phyloP scores from a whole-genome alignment of 2,888 invertebrate species.

The Drosophila atroscutellata region DNA sequence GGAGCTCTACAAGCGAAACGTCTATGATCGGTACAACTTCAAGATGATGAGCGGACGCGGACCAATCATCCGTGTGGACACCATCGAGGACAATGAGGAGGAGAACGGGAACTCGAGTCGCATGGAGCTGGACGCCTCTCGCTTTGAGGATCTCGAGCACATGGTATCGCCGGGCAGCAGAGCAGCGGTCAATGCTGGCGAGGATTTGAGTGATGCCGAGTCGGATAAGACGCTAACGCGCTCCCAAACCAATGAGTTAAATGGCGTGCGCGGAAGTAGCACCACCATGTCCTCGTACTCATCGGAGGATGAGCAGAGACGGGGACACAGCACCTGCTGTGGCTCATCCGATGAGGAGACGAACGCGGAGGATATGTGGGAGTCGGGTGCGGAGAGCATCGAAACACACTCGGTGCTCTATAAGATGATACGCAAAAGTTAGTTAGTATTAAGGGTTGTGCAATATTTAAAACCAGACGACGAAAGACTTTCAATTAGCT shows the following conservation, averaged over 20 bases:
- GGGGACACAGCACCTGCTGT: conserved; percentile 87
- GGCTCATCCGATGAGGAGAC: conserved; percentile 88
- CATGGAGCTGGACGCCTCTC: conserved; percentile 65
- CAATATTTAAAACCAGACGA: conserved; percentile 56
- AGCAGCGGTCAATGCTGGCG: conserved; percentile 33
- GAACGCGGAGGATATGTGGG: conserved; percentile 92
- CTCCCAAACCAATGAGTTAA: conserved; percentile 62
- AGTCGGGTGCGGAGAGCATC: conserved; percentile 94
- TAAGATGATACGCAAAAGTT: conserved; percentile 88
- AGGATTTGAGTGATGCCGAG: conserved; percentile 78
- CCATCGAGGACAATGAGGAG: conserved; percentile 82
- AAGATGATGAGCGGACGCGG: conserved; percentile 81
- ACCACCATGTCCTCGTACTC: conserved; percentile 76
- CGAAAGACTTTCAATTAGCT: conserved; percentile 57
- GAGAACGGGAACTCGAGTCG: conserved; percentile 49
- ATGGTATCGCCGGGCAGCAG: conserved; percentile 70
- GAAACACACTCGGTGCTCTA: conserved; percentile 95
- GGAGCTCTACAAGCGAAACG: conserved; percentile 86
- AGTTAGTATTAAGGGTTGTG: conserved; percentile 55
- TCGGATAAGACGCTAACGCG: conserved; percentile 81
- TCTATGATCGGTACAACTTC: conserved; percentile 85
- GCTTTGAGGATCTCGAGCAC: conserved; percentile 79
- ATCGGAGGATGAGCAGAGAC: conserved; percentile 88
- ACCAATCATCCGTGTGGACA: conserved; percentile 82
- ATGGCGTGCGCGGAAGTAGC: conserved; percentile 47